phyloP scores from a whole-genome alignment of 2,113 vertebrate species.

The Indicator indicator region DNA sequence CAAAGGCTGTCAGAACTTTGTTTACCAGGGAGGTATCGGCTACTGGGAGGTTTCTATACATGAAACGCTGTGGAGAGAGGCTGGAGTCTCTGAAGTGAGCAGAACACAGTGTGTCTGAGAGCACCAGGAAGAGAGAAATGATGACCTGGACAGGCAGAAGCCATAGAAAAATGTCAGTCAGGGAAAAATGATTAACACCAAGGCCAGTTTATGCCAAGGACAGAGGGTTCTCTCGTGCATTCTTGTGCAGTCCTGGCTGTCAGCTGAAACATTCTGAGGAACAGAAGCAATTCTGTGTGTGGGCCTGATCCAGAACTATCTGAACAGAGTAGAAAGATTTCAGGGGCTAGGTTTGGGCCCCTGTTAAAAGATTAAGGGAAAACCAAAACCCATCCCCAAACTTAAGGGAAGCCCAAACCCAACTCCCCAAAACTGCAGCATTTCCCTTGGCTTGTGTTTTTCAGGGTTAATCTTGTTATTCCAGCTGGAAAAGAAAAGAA shows the following conservation, averaged over 20 bases:
- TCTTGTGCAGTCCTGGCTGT: neutral
- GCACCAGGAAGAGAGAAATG: neutral
- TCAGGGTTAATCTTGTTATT: conserved; percentile 1
- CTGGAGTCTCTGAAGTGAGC: neutral
- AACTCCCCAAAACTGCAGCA: neutral
- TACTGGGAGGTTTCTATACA: neutral
- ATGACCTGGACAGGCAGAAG: neutral
- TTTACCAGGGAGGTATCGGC: neutral
- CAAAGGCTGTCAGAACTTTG: neutral
- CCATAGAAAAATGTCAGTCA: conserved; percentile 32
- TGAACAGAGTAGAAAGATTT: neutral
- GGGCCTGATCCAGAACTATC: neutral
- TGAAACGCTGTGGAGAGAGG: neutral
- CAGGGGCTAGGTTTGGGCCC: neutral
- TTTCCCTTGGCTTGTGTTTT: neutral
- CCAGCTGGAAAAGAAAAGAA: neutral
- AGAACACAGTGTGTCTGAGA: neutral
- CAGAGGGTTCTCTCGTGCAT: conserved; percentile 30
- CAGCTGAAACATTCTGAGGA: neutral
- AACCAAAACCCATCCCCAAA: too few relatives aligned
- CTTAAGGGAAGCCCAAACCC: too few relatives aligned
- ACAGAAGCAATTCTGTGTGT: neutral
- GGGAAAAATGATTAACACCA: conserved; percentile 21
- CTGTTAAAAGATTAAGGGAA: neutral
- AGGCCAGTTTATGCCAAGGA: conserved; percentile 28